Conservation (phyloP, 2,888 invertebrate species). For the Dorcus parallelipipedus region DNA sequence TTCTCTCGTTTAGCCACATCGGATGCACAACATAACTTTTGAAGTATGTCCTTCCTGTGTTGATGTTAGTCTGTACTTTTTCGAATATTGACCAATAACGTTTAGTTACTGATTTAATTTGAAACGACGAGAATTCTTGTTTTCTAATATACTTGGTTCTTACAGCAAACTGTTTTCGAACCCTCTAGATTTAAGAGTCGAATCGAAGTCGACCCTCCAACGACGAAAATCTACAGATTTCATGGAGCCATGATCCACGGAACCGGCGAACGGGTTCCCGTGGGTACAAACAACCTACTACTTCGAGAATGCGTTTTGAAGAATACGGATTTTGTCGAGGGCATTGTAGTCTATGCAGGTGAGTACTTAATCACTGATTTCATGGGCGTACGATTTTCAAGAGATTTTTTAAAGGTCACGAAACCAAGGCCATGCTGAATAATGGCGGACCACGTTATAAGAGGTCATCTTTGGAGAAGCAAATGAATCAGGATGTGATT, state of each 20-base stretch:
- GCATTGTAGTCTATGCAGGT: conserved; percentile 93
- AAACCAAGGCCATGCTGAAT: conserved; percentile 97
- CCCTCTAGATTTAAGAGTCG: conserved; percentile 78
- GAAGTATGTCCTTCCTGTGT: too few relatives aligned
- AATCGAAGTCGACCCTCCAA: conserved; percentile 91
- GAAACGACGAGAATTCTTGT: too few relatives aligned
- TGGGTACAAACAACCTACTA: conserved; percentile 86
- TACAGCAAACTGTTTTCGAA: conserved; percentile 68
- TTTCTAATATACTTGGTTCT: background rate
- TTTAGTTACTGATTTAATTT: too few relatives aligned
- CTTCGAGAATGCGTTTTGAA: conserved; percentile 91
- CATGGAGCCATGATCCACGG: conserved; percentile 84
- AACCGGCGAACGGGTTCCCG: conserved; percentile 72
- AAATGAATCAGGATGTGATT: conserved; percentile 94
- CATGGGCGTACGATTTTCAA: background rate
- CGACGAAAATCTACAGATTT: conserved; percentile 93
- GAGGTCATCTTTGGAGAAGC: conserved; percentile 84
- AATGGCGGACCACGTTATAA: conserved; percentile 94
- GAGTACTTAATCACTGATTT: conserved; percentile 21
- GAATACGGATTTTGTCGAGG: conserved; percentile 95
- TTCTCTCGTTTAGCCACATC: too few relatives aligned
- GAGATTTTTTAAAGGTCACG: conserved; percentile 65
- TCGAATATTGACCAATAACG: too few relatives aligned
- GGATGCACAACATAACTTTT: too few relatives aligned
- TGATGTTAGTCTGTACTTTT: too few relatives aligned